Conservation (phyloP, 2,888 invertebrate species). For the Corythucha ciliata region DNA sequence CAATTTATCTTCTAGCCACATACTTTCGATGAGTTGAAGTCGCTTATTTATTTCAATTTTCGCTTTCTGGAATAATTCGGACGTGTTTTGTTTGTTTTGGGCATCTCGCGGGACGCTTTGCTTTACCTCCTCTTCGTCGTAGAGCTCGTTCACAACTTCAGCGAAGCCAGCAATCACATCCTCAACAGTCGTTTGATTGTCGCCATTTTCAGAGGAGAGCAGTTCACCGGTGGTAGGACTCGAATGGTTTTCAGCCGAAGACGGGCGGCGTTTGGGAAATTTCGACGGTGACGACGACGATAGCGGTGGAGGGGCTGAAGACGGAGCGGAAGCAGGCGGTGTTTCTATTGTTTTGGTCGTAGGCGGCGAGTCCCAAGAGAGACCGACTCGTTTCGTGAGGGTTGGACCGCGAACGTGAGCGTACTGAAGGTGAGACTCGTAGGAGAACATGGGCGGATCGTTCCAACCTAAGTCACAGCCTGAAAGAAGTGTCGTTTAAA, state of each 20-base stretch:
- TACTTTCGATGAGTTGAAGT: slow-evolving; percentile 48
- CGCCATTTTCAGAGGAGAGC: not conserved
- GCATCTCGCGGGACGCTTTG: too few relatives aligned
- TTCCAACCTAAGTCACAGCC: slow-evolving; percentile 49
- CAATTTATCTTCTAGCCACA: slow-evolving; percentile 51
- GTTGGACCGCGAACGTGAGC: slow-evolving; percentile 44
- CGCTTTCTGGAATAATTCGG: slow-evolving; percentile 34
- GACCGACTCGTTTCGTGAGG: slow-evolving; percentile 49
- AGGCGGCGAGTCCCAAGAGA: slow-evolving; percentile 35
- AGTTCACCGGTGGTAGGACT: too few relatives aligned
- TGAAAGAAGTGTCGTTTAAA: too few relatives aligned
- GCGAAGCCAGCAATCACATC: too few relatives aligned
- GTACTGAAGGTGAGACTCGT: slow-evolving; percentile 42
- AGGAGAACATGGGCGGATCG: slow-evolving; percentile 48
- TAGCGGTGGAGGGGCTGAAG: slow-evolving; percentile 32
- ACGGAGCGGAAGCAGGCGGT: slow-evolving; percentile 27
- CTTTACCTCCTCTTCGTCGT: too few relatives aligned
- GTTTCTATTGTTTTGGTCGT: not conserved
- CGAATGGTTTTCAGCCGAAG: too few relatives aligned
- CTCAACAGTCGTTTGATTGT: too few relatives aligned
- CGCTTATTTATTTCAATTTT: slow-evolving; percentile 48
- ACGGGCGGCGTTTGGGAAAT: not conserved
- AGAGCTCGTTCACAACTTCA: too few relatives aligned
- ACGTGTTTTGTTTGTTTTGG: too few relatives aligned
- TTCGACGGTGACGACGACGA: slow-evolving; percentile 14